phyloP scores from a whole-genome alignment of 2,113 vertebrate genomes.

The Cheilinus undulatus region DNA sequence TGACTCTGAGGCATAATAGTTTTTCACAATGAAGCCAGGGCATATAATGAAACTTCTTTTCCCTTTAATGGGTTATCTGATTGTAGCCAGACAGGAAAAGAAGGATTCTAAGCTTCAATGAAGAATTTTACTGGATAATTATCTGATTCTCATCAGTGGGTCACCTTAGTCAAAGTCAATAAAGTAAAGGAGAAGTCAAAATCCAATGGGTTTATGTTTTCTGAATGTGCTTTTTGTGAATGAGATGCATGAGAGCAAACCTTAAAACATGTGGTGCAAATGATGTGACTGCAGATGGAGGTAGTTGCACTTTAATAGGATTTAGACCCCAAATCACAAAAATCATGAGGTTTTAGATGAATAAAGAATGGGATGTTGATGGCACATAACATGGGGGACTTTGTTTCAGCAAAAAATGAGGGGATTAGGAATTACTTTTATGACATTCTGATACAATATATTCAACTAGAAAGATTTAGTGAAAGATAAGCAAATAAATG shows the following conservation, averaged over 20 bases:
- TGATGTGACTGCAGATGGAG: neutral
- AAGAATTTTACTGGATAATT: conserved; percentile 5
- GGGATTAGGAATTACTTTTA: no score
- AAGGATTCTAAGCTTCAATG: conserved; percentile 21
- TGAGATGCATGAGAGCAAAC: no score
- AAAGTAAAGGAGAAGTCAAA: conserved; percentile 2
- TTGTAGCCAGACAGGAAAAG: conserved; percentile 2
- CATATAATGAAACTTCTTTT: conserved; percentile 35
- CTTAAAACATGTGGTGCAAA: neutral
- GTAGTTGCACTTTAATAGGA: no score
- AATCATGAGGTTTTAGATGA: neutral
- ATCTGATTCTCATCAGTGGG: conserved; percentile 21
- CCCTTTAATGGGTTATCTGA: conserved; percentile 19
- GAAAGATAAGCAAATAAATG: neutral
- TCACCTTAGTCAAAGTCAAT: neutral
- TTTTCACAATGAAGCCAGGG: conserved; percentile 52
- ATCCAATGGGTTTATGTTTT: neutral
- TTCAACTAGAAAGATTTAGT: neutral
- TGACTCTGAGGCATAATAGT: conserved; percentile 54
- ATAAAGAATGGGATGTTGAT: neutral
- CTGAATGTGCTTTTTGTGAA: neutral
- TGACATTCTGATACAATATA: neutral
- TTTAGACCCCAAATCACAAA: neutral
- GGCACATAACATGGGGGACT: neutral
- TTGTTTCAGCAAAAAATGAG: neutral